These are phyloP conservation scores for Caenorhabditis remanei DNA, from an alignment of 1,140 invertebrate genomes.

Conservation along the genomic window DNA sequence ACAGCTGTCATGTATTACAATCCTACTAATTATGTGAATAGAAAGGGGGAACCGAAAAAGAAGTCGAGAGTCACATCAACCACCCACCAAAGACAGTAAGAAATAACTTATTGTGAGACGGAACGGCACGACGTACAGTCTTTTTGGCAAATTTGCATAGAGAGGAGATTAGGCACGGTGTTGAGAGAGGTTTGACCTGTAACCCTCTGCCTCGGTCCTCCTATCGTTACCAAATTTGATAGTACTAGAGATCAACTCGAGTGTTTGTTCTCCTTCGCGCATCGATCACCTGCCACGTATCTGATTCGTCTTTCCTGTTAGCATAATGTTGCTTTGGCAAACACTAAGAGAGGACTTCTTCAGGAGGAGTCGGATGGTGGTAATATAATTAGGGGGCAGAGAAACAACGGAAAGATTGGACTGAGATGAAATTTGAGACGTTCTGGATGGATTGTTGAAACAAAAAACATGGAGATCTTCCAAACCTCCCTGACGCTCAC, in stretches of 20 bases:
- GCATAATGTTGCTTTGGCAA: slow-evolving; percentile 55
- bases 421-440: slow-evolving; percentile 42
- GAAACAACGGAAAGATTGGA: neutral
- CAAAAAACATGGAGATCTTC: slow-evolving; percentile 29
- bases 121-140: slow-evolving; percentile 11
- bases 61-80: neutral
- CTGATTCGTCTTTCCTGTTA: slow-evolving; percentile 52
- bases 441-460: neutral
- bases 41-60: neutral
- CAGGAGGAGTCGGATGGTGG: slow-evolving; percentile 18
- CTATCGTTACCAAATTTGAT: slow-evolving; percentile 53
- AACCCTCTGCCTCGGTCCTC: slow-evolving; percentile 1
- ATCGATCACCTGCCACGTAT: slow-evolving; percentile 55
- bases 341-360: neutral
- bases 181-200: slow-evolving; percentile 36
- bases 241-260: slow-evolving; percentile 54
- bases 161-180: slow-evolving; percentile 42
- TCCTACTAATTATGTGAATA: neutral
- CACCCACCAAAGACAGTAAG: neutral
- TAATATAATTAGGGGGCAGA: slow-evolving; percentile 35
- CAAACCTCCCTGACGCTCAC: neutral
- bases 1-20: slow-evolving; percentile 50
- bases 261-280: slow-evolving; percentile 49
- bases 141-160: slow-evolving; percentile 55
- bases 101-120: neutral